Conservation (phyloP, 2,113 vertebrate genomes). For the Glaucomys volans region DNA sequence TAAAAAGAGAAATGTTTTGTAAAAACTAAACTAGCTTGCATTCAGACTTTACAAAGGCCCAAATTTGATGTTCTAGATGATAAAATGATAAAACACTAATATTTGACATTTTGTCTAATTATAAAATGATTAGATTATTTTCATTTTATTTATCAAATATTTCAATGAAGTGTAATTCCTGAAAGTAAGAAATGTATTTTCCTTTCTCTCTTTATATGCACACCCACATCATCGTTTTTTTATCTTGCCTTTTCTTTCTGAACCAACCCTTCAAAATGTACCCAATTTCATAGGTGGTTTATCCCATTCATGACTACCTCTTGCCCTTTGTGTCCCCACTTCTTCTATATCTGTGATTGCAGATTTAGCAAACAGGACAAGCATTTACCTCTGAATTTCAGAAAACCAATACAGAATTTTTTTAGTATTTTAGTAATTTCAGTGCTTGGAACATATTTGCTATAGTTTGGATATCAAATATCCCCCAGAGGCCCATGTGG, state of each 20-base stretch:
- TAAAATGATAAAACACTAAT: neutral
- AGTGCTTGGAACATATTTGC: neutral
- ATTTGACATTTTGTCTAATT: conserved; percentile 18
- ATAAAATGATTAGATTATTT: neutral
- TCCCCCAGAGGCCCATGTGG: neutral
- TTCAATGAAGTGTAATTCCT: neutral
- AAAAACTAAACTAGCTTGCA: neutral
- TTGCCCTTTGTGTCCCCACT: neutral
- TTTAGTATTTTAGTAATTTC: neutral
- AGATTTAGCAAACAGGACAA: neutral
- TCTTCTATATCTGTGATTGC: neutral
- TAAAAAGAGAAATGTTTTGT: conserved; percentile 8
- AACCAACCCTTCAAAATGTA: neutral
- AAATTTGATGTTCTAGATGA: neutral
- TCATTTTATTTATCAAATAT: conserved; percentile 33
- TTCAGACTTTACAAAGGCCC: conserved; percentile 17
- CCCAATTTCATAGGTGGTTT: rapidly evolving
- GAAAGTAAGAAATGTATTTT: neutral
- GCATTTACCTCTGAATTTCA: neutral
- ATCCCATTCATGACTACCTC: neutral
- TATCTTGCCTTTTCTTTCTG: neutral
- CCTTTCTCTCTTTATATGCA: neutral
- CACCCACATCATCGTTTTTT: neutral
- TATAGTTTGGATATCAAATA: neutral
- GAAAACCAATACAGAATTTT: neutral